phyloP scores from a whole-genome alignment of 2,888 invertebrate species.

The Spodoptera picta region DNA sequence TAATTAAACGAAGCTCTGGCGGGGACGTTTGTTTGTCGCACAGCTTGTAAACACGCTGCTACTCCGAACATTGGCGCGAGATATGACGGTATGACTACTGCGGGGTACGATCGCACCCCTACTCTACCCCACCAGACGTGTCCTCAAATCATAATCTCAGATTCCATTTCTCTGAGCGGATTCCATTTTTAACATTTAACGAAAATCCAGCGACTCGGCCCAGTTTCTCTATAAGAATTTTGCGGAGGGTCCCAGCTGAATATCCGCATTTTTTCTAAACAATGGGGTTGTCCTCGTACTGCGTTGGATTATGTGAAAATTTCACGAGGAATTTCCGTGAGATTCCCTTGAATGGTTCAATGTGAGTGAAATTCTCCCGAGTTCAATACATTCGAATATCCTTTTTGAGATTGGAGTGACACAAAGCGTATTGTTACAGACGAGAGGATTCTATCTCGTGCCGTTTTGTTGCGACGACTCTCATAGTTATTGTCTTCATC shows the following conservation, averaged over 20 bases:
- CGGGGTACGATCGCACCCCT: too few species aligned
- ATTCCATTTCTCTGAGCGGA: conserved; percentile 35
- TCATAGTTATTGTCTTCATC: conserved; percentile 74
- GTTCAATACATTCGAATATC: conserved; percentile 85
- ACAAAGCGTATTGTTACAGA: conserved; percentile 84
- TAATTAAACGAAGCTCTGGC: conserved; percentile 72
- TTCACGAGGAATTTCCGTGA: conserved; percentile 70
- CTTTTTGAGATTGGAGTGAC: conserved; percentile 84
- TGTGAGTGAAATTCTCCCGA: conserved; percentile 79
- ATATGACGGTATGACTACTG: not conserved
- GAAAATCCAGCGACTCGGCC: conserved; percentile 36
- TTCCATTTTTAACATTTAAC: conserved; percentile 52
- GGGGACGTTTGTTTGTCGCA: conserved; percentile 52
- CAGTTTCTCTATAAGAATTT: conserved; percentile 57
- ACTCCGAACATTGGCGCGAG: conserved; percentile 40
- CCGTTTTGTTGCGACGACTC: conserved; percentile 76
- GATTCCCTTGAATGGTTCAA: conserved; percentile 69
- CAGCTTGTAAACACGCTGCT: conserved; percentile 58
- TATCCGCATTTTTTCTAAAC: conserved; percentile 72
- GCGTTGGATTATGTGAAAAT: conserved; percentile 73
- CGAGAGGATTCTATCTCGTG: conserved; percentile 75
- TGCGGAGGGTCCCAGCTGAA: conserved; percentile 60
- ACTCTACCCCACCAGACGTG: conserved; percentile 14
- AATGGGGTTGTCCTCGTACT: conserved; percentile 64
- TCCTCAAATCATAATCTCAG: conserved; percentile 42